Conservation (phyloP, 1,140 invertebrate species). For the Caenorhabditis brenneri region DNA sequence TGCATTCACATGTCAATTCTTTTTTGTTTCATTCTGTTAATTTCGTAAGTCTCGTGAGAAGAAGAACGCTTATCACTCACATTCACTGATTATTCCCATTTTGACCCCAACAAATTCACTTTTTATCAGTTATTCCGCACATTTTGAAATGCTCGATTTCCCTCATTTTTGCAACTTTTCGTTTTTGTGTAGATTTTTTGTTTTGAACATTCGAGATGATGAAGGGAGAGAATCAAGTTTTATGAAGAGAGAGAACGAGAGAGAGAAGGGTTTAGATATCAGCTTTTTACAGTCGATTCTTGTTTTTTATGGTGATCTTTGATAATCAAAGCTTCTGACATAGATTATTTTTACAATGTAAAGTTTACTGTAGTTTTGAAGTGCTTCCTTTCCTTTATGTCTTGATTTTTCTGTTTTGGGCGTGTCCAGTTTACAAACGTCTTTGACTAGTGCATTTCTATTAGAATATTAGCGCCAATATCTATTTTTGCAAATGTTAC, state of each 20-base stretch:
- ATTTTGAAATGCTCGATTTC: not conserved
- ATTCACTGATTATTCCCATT: not conserved
- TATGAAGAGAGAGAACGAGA: too few species aligned
- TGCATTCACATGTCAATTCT: not conserved
- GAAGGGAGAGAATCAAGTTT: not conserved
- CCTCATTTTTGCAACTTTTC: not conserved
- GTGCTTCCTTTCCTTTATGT: too few species aligned
- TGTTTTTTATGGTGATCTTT: not conserved
- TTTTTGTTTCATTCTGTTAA: not conserved
- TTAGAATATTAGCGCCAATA: too few species aligned
- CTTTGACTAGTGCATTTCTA: too few species aligned
- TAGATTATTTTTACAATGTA: too few species aligned
- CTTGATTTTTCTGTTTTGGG: too few species aligned
- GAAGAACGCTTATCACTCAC: conserved; percentile 23
- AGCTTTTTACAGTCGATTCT: not conserved
- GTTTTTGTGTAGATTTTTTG: not conserved
- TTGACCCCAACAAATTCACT: too few species aligned
- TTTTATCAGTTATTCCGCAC: not conserved
- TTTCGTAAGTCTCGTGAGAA: conserved; percentile 22
- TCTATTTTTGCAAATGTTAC: too few species aligned
- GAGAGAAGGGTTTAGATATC: not conserved
- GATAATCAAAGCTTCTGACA: too few species aligned
- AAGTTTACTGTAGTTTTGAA: too few species aligned
- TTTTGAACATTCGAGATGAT: not conserved
- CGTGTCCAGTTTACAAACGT: too few species aligned